A percentile compares a stretch with the other conserved stretches of the same genome.
phyloP scores from a whole-genome alignment of 2,888 invertebrate genomes.

The Zeuzera pyrina region DNA sequence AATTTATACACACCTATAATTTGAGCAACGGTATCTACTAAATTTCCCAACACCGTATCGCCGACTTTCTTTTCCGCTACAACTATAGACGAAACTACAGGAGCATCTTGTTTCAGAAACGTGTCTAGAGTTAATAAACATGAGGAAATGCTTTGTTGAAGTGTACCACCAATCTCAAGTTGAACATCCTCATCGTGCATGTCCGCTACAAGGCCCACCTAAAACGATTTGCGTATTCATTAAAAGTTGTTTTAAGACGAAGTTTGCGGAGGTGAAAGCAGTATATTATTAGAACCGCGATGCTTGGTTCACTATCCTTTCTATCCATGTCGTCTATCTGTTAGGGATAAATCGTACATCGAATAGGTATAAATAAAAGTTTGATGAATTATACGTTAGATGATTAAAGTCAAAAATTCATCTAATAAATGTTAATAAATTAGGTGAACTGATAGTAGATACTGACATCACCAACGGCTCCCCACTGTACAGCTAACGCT shows the following conservation, averaged over 20 bases:
- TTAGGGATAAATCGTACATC: too few relatives aligned
- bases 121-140: slow-evolving; percentile 83
- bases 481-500: slow-evolving; percentile 92
- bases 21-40: slow-evolving; percentile 82
- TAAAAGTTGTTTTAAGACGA: too few relatives aligned
- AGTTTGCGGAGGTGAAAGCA: too few relatives aligned
- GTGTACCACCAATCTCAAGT: slow-evolving; percentile 82
- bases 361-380: too few relatives aligned
- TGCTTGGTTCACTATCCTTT: too few relatives aligned
- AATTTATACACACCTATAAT: slow-evolving; percentile 67
- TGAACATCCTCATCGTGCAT: slow-evolving; percentile 80
- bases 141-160: slow-evolving; percentile 88
- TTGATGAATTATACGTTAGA: too few relatives aligned
- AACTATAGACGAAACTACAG: slow-evolving; percentile 87
- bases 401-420: too few relatives aligned
- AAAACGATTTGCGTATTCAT: too few relatives aligned
- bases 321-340: too few relatives aligned
- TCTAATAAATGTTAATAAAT: too few relatives aligned
- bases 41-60: slow-evolving; percentile 74
- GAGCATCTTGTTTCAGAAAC: slow-evolving; percentile 79
- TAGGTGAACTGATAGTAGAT: not conserved
- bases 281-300: too few relatives aligned
- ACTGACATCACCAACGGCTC: slow-evolving; percentile 91
- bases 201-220: slow-evolving; percentile 85
- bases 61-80: slow-evolving; percentile 86